phyloP scores from a whole-genome alignment of 92 coral and sea anemone species.

The Zoanthus solanderi region DNA sequence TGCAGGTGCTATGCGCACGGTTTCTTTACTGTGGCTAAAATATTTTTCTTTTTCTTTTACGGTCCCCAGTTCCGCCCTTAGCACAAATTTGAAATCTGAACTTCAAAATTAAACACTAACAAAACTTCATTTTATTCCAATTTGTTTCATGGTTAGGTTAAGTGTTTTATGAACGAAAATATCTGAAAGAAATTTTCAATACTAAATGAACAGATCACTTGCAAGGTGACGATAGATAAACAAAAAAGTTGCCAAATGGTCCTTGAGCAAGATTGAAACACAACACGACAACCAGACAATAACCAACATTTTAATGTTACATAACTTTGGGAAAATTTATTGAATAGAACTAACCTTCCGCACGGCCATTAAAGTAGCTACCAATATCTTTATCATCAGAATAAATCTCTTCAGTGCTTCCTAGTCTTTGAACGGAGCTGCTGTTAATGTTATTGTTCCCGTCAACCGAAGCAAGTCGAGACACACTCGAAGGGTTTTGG shows the following conservation, averaged over 20 bases:
- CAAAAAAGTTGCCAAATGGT: constrained; percentile 14
- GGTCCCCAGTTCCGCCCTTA: neutral
- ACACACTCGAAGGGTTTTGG: neutral
- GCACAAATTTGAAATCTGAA: neutral
- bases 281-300: constrained; percentile 9
- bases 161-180: constrained; percentile 1
- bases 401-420: constrained; percentile 28
- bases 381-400: constrained; percentile 23
- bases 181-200: constrained; percentile 39
- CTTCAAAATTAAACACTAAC: constrained; percentile 21
- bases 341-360: constrained; percentile 16
- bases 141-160: constrained; percentile 30
- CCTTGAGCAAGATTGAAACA: constrained; percentile 1
- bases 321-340: neutral
- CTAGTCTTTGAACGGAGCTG: constrained; percentile 11
- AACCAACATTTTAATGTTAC: neutral
- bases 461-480: constrained; percentile 35
- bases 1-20: constrained; percentile 24
- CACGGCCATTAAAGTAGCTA: constrained; percentile 18
- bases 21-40: constrained; percentile 36
- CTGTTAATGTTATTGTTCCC: constrained; percentile 25
- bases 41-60: constrained; percentile 30
- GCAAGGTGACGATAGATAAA: constrained; percentile 33
- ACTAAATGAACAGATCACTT: constrained; percentile 29
- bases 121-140: constrained; percentile 22